These are phyloP conservation scores for Tetramorium parvispinum DNA, from an alignment of 1,140 invertebrate species.

Conservation along the genomic window DNA sequence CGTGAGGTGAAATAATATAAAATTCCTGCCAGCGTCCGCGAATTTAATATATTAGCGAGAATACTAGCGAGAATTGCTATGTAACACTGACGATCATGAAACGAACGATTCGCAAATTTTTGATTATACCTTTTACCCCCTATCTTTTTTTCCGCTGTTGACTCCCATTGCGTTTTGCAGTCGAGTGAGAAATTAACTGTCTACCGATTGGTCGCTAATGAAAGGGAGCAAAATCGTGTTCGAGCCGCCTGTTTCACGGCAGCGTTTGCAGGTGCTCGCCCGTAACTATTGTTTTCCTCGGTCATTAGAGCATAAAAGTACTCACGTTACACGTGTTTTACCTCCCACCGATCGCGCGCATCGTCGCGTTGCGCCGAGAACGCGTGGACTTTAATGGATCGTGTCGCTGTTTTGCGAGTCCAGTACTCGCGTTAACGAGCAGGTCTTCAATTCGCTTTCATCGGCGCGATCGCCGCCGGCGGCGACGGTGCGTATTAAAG, in stretches of 20 bases:
- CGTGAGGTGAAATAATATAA: neutral
- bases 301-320: slow-evolving; percentile 71
- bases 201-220: slow-evolving; percentile 29
- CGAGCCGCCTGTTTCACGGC: slow-evolving; percentile 19
- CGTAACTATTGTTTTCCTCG: slow-evolving; percentile 67
- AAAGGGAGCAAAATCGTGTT: slow-evolving; percentile 26
- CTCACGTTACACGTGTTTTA: slow-evolving; percentile 33
- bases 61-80: neutral
- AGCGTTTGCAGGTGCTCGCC: slow-evolving; percentile 56
- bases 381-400: slow-evolving; percentile 11
- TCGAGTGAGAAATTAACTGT: slow-evolving; percentile 36
- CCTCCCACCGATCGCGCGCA: slow-evolving; percentile 32
- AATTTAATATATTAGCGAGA: neutral
- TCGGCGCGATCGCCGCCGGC: slow-evolving; percentile 10
- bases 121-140: neutral
- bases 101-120: neutral
- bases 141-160: neutral
- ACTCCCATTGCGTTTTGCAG: neutral
- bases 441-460: neutral
- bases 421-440: neutral
- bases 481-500: neutral
- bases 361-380: slow-evolving; percentile 11
- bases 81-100: neutral
- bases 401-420: neutral
- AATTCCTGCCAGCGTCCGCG: neutral